phyloP scores from a whole-genome alignment of 1,140 invertebrate genomes.

The Bombus waltoni region DNA sequence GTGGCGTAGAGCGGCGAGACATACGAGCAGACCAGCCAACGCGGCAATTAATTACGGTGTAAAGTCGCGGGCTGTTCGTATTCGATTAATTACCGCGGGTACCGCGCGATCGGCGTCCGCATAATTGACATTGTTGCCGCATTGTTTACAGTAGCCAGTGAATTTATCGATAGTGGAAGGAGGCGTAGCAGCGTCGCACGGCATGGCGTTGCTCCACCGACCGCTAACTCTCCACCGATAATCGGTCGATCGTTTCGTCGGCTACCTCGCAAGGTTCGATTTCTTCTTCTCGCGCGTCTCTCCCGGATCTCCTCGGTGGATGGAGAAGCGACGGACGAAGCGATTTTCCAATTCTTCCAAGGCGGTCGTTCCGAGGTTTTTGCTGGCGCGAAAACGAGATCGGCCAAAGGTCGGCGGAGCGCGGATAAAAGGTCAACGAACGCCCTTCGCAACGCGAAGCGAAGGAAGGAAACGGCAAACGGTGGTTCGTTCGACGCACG shows the following conservation, averaged over 20 bases:
- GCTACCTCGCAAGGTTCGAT: too few species aligned
- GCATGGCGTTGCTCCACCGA: too few species aligned
- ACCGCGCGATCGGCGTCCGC: slow-evolving; percentile 68
- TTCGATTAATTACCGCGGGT: slow-evolving; percentile 55
- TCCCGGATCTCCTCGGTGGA: too few species aligned
- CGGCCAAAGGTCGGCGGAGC: background rate
- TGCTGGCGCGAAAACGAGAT: background rate
- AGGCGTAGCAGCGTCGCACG: too few species aligned
- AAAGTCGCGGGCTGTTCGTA: slow-evolving; percentile 72
- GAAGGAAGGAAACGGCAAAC: background rate
- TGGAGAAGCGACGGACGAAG: accelerated
- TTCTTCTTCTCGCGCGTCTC: too few species aligned
- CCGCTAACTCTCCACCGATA: too few species aligned
- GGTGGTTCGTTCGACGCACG: background rate
- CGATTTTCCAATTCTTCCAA: too few species aligned
- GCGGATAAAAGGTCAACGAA: background rate
- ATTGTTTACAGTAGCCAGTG: slow-evolving; percentile 77
- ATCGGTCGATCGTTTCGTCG: too few species aligned
- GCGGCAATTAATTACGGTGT: slow-evolving; percentile 75
- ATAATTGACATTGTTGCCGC: slow-evolving; percentile 81
- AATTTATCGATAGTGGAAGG: slow-evolving; percentile 77
- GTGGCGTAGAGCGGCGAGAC: background rate
- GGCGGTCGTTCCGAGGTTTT: background rate
- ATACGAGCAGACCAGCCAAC: slow-evolving; percentile 19
- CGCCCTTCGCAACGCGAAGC: background rate